Evolutionary conservation across 2,888 invertebrate species (phyloP), one percentile per base, ranked within the genome.

Genomic region (Pterostichus niger): DNA sequence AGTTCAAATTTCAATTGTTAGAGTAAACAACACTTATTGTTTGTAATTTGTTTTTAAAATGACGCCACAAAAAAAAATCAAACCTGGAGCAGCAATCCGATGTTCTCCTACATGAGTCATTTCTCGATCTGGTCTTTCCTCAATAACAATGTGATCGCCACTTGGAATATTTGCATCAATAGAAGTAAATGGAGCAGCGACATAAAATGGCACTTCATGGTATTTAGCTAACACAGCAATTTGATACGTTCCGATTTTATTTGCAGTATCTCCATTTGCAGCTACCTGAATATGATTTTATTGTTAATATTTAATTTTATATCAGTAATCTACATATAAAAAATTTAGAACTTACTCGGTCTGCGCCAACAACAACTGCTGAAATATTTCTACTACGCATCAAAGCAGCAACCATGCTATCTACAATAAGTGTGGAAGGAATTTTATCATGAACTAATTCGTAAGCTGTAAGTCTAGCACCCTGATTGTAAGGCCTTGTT

Each of bases 401-500:
- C 68, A 98, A 91, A 15, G 97, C 95, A 4, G 98, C 96, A 1
- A 97, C 99, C 95, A 98, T 98, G 88, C 96, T 96, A 89, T 99
- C 99, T 87, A 98, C 96, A 84, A 99, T 95, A 78, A 99, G 91
- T 0, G 97, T 98, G 33, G 96, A 94, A 3, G 98, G 98, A 86
- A 99, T 96, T 89, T 95, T 95, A 87, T 98, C 98, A 86, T 97
- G 95, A 2, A 97, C 95, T 86, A 99, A 90, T 91, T 99, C 99
- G 87, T 96, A 99, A 0, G 99, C 98, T 0, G 99, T 99, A 59
- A 99, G 91, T 84, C 99, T 93, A 0, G 98, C 96, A 2, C 98
- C 98, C 90, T 99, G 99, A 90, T 98, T 98, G 90, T 99, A 99
- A 0, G 99, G 99, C 85, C 99, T 93, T 0, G 99, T 99, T 91